phyloP scores from a whole-genome alignment of 2,888 invertebrate species.

The Acanthococcus lagerstroemiae region DNA sequence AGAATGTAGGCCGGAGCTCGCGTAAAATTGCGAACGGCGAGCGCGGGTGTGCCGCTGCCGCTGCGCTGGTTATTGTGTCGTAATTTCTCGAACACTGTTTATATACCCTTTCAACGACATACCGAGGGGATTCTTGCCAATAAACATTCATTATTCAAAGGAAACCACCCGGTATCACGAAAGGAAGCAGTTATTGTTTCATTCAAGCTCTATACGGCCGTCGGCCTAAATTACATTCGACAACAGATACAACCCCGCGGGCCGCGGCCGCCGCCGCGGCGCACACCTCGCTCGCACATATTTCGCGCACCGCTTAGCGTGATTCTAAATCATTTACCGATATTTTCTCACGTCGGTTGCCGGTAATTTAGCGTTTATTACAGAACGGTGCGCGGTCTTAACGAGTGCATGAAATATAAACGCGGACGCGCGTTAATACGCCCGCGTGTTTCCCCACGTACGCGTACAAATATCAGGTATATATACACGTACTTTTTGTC shows the following conservation, averaged over 20 bases:
- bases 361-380: slow-evolving; percentile 25
- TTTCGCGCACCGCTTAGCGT: slow-evolving; percentile 15
- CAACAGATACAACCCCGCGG: slow-evolving; percentile 22
- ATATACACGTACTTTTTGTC: too few relatives aligned
- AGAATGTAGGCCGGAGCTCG: too few relatives aligned
- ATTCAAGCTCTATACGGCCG: slow-evolving; percentile 5
- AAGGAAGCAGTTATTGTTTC: slow-evolving; percentile 29
- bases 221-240: slow-evolving; percentile 22
- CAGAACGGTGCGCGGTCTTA: neutral
- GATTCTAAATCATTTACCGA: slow-evolving; percentile 28
- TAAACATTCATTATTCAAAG: slow-evolving; percentile 25
- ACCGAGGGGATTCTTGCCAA: slow-evolving; percentile 9
- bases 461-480: too few relatives aligned
- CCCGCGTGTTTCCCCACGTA: neutral
- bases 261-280: too few relatives aligned
- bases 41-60: too few relatives aligned
- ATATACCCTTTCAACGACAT: neutral
- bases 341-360: slow-evolving; percentile 25
- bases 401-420: neutral
- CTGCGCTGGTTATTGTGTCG: neutral
- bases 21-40: too few relatives aligned
- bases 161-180: slow-evolving; percentile 25
- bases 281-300: slow-evolving; percentile 7
- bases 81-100: neutral
- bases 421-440: neutral